Percentiles rank a stretch among this genome's conserved stretches.
Evolutionary conservation across 2,113 vertebrate genomes (phyloP).

Genomic region (Psammodynastes pulverulentus): DNA sequence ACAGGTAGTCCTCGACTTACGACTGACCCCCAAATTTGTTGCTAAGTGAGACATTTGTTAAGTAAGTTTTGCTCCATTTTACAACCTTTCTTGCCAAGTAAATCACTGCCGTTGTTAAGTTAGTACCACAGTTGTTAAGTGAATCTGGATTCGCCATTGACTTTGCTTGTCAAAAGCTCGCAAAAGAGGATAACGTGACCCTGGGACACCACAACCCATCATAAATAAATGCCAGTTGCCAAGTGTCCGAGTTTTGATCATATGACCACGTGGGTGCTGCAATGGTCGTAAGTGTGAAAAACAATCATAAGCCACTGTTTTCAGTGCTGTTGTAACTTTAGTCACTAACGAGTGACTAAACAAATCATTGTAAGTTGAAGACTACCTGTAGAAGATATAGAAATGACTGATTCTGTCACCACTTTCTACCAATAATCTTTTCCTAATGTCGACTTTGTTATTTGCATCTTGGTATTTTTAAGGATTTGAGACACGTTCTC

Average conservation of each 20-base stretch:
- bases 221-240: not conserved
- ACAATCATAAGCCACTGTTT: no score
- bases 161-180: not conserved
- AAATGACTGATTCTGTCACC: not conserved
- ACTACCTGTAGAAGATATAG: not conserved
- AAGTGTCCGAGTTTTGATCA: not conserved
- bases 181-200: not conserved
- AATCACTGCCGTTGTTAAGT: not conserved
- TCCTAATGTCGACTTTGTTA: not conserved
- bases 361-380: not conserved
- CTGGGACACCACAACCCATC: not conserved
- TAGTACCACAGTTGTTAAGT: not conserved
- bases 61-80: not conserved
- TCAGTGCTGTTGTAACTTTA: no score
- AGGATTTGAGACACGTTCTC: not conserved
- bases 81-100: not conserved
- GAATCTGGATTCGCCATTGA: not conserved
- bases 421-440: not conserved
- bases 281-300: not conserved
- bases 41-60: not conserved
- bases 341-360: not conserved
- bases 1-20: not conserved
- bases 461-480: not conserved
- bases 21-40: not conserved
- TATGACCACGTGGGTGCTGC: not conserved